phyloP scores from a whole-genome alignment of 2,888 invertebrate species.

The Hypomecis atomaria region DNA sequence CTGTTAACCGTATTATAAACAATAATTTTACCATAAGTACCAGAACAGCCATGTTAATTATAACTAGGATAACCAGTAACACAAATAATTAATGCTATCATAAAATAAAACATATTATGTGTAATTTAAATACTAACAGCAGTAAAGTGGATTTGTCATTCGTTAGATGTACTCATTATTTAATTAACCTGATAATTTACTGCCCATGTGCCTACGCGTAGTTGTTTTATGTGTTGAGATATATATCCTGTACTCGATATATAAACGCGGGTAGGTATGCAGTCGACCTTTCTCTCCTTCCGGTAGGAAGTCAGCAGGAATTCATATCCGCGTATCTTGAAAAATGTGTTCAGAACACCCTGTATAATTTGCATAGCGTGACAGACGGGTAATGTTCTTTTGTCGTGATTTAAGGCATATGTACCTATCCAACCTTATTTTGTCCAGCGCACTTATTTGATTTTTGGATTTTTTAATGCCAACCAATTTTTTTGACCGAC shows the following conservation, averaged over 20 bases:
- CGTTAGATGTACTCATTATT: not conserved
- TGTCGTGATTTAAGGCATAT: not conserved
- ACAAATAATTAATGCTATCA: not conserved
- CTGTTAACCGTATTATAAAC: too few species aligned
- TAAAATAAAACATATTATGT: not conserved
- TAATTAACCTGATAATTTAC: constrained; percentile 15
- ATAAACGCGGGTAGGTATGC: constrained; percentile 41
- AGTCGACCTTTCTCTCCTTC: constrained; percentile 56
- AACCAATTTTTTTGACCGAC: too few species aligned
- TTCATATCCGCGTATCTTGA: constrained; percentile 37
- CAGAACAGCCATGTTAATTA: too few species aligned
- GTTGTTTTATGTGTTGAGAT: constrained; percentile 20
- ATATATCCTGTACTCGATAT: constrained; percentile 34
- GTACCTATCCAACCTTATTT: too few species aligned
- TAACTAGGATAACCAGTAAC: constrained; percentile 3
- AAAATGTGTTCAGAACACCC: constrained; percentile 36
- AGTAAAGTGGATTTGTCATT: not conserved
- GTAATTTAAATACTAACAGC: not conserved
- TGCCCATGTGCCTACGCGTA: not conserved
- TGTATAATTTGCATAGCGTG: constrained; percentile 20
- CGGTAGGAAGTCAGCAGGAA: constrained; percentile 48
- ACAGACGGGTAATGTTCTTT: not conserved
- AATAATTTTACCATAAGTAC: too few species aligned
- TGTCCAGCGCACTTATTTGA: too few species aligned
- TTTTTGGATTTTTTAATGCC: too few species aligned